A percentile compares a stretch with the other conserved stretches of the same genome.
phyloP scores from a whole-genome alignment of 2,797 vertebrate genomes.

The Pampus argenteus region DNA sequence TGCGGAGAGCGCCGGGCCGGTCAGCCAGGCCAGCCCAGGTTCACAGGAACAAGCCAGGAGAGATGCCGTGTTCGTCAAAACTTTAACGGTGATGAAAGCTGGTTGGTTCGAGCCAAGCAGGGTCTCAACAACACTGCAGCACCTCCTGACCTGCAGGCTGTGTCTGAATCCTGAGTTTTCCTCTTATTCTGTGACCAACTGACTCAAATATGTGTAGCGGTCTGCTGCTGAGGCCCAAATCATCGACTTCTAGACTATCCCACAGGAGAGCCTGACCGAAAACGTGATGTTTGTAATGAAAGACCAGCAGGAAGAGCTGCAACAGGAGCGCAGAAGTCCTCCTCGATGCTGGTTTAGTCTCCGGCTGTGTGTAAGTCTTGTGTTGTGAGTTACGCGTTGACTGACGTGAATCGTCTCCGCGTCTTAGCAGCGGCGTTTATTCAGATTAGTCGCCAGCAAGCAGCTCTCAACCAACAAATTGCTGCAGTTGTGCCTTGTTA shows the following conservation, averaged over 20 bases:
- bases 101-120: not conserved
- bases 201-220: not conserved
- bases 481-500: not conserved
- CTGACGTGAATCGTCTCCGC: constrained; percentile 1
- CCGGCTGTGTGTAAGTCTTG: not conserved
- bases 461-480: not conserved
- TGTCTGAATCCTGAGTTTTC: not conserved
- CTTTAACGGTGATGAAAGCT: constrained; percentile 37
- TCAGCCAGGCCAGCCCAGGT: not conserved
- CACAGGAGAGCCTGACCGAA: constrained; percentile 14
- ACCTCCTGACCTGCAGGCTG: constrained; percentile 20
- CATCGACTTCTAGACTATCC: not conserved
- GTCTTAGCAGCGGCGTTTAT: not conserved
- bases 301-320: constrained; percentile 12
- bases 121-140: not conserved
- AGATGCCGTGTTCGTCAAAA: not conserved
- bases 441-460: constrained; percentile 12
- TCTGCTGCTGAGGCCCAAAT: constrained; percentile 1
- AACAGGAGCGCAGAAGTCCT: not conserved
- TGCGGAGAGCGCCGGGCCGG: not conserved
- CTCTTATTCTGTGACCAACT: not conserved
- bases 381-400: constrained; percentile 20
- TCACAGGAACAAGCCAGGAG: not conserved
- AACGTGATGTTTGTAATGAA: constrained; percentile 20
- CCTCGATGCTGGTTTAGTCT: not conserved